Conservation (phyloP, 92 coral and sea anemone genomes). For the Porites rus region DNA sequence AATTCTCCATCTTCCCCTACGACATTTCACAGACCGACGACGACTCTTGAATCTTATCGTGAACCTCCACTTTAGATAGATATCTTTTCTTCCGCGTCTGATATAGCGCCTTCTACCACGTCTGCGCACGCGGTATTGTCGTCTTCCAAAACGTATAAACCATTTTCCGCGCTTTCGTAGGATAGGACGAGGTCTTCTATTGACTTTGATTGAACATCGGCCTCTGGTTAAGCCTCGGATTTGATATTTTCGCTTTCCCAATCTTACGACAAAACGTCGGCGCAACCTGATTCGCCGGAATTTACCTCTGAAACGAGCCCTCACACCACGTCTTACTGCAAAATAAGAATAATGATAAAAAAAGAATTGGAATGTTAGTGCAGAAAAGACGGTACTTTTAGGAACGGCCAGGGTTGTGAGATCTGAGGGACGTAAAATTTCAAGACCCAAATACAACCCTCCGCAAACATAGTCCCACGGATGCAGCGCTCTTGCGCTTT, state of each 20-base stretch:
- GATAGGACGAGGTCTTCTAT: background rate
- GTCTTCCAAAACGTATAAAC: constrained; percentile 21
- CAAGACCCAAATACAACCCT: no score
- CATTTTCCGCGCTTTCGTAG: background rate
- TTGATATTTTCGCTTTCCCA: constrained; percentile 1
- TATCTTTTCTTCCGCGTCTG: background rate
- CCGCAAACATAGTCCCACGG: background rate
- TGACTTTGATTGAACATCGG: constrained; percentile 3
- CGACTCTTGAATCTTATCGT: constrained; percentile 26
- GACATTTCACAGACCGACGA: constrained; percentile 11
- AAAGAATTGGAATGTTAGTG: background rate
- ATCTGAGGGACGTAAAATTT: no score
- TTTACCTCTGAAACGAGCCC: constrained; percentile 11
- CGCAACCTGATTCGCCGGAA: background rate
- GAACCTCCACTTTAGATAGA: constrained; percentile 21
- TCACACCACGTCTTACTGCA: background rate
- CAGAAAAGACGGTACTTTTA: background rate
- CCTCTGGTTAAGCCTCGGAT: constrained; percentile 38
- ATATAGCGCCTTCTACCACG: constrained; percentile 19
- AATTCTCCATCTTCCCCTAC: constrained; percentile 5
- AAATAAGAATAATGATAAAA: background rate
- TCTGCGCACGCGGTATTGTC: background rate
- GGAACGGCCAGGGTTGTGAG: background rate
- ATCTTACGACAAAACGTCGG: constrained; percentile 3
- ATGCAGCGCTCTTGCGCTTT: background rate